Evolutionary conservation across 2,888 invertebrate species (phyloP), one percentile per base, ranked within the genome.

Genomic region (Aphidius colemani): DNA sequence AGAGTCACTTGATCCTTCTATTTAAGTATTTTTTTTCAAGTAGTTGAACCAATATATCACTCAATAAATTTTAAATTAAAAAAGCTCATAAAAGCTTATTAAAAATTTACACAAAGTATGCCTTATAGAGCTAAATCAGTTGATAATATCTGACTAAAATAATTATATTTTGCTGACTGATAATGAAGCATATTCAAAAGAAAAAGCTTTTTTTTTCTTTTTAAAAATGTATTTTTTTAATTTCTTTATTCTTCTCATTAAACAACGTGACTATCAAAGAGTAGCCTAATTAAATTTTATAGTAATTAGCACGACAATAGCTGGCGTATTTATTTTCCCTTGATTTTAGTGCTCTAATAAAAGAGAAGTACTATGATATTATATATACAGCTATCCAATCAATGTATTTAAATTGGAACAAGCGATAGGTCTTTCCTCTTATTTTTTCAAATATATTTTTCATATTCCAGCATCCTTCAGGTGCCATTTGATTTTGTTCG

Each of bases 391-490:
- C 30, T 45, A 44, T 63, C 30, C 41, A 53, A 53, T 63, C 63
- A 58, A 63, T 63, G 45, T 63, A 53, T 48, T 63, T 63, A 63
- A 63, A 63, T 63, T 63, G 59, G 63, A 41, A 63, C 63, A 46
- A 53, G 18, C 59, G 59, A 63, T 63, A 63, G 58, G 53, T 53
- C 48, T 10, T 51, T 59, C 41, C 9, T 59, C 30, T 30, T 30
- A 30, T 30, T 30, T 30, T 30, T 30, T 30, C 5, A 30, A 30
- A 30, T 30, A 30, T 30, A 30, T 30, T 30, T 30, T 30, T 30
- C 3, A 30, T 30, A 30, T 30, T 30, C 3, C 5, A 30, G 4
- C 3, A 30, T 0, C 5, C 30, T 30, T 4, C 5, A 5, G 30
- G 30, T 30, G 30, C 4, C 30, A 30, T 30, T 13, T 56, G 18